Base-by-base conservation (phyloP, 2,113 vertebrate genomes). In the Pollimyrus isidori region DNA sequence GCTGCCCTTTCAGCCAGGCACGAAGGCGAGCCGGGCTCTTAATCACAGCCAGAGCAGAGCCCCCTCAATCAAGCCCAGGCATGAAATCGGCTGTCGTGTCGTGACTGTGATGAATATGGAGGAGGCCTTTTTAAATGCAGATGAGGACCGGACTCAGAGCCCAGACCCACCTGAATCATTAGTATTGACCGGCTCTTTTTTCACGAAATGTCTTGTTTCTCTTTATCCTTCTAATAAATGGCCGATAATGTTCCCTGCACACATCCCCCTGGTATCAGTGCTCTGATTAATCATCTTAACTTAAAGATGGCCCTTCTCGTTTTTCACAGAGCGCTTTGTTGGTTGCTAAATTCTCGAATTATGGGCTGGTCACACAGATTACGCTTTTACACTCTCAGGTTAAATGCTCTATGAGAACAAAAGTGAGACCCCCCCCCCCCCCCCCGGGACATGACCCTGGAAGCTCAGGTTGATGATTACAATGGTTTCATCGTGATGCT, bases 11-110 rank as follows among this genome's bases (percentile, higher is more conserved):
- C 50, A 53, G 15, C 26, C 23, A 45, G 17, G 42, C 80, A 39
- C 11, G 46, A 13, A 86, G 46, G 35, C 35, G 13, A 86, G 48
- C 26, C 35, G n/a, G 53, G 13, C 15, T 84, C 52, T 50, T 52
- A 53, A 49, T 83, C 88, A 82, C 45, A 42, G 26, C 13, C 69
- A 82, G 69, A 42, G 21, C 87, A 15, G 6, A 73, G 87, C 35
- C 87, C 48, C 52, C 88, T 89, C 50, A 88, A 88, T 88, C 87
- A 88, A 88, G 49, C 49, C 88, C 6, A 35, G 48, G 13, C 73
- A 52, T 42, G 73, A 80, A 83, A 53, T 35, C 23, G 19, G 15
- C 30, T 30, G 45, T 69, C 30, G 11, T 50, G 48, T 69, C 62
- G 42, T 82, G 21, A 52, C 30, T 83, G 69, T 52, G 26, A 89